Conservation (phyloP, 1,140 invertebrate species). For the Globodera ellingtonae region DNA sequence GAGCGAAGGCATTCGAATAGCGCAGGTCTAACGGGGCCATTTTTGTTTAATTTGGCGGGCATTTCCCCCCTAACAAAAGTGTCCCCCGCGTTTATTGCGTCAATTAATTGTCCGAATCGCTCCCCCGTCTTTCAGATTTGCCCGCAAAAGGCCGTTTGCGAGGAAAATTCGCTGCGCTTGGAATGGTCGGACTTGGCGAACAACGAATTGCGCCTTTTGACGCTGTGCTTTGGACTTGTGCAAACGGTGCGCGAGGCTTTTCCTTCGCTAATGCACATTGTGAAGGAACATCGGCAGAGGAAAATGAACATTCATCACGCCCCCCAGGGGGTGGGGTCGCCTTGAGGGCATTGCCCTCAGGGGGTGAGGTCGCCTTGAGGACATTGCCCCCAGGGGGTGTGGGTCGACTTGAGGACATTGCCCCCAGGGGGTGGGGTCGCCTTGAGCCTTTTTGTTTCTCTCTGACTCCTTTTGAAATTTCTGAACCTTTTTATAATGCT, state of each 20-base stretch:
- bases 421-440: not conserved
- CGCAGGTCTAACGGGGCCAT: constrained; percentile 26
- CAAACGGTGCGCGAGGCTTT: constrained; percentile 59
- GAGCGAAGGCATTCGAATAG: constrained; percentile 46
- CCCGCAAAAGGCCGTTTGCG: constrained; percentile 47
- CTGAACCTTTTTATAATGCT: too few species aligned
- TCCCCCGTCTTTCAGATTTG: constrained; percentile 38
- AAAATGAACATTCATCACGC: constrained; percentile 30
- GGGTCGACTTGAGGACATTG: too few species aligned
- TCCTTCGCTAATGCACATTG: constrained; percentile 48
- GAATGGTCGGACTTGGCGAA: constrained; percentile 51
- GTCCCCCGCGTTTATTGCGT: not conserved
- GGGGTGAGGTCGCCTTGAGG: not conserved
- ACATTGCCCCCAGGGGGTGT: too few species aligned
- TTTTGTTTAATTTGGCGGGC: constrained; percentile 30
- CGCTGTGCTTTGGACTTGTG: constrained; percentile 54
- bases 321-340: not conserved
- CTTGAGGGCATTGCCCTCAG: not conserved
- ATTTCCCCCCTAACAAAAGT: not conserved
- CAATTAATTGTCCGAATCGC: too few species aligned
- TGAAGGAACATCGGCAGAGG: constrained; percentile 36
- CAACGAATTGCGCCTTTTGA: constrained; percentile 49
- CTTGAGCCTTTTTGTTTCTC: not conserved
- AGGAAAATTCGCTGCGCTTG: constrained; percentile 47
- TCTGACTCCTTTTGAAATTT: too few species aligned